Conservation (phyloP, 2,113 vertebrate genomes). For the Corythaeola cristata region DNA sequence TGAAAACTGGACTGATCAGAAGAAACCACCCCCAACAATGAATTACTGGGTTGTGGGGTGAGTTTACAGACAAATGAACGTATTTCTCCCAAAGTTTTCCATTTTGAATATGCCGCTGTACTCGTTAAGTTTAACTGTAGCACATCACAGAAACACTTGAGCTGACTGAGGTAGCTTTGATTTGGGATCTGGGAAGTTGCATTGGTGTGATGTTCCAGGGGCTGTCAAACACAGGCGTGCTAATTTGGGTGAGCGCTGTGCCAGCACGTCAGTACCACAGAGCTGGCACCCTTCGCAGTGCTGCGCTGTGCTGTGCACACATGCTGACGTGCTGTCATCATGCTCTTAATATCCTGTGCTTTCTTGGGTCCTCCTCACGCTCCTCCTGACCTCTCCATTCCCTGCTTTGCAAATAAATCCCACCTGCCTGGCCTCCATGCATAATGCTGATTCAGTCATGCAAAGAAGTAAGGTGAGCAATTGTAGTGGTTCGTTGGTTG, state of each 20-base stretch:
- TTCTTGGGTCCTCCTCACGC: background rate
- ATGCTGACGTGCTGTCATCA: background rate
- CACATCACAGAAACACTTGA: background rate
- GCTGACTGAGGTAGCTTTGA: background rate
- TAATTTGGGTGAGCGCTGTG: background rate
- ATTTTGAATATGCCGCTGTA: background rate
- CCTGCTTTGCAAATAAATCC: background rate
- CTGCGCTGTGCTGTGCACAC: background rate
- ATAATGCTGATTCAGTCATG: background rate
- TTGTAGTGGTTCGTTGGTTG: background rate
- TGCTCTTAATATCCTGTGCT: background rate
- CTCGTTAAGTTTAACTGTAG: background rate
- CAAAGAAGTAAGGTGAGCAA: background rate
- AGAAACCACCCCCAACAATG: constrained; percentile 88
- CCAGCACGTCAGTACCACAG: too few relatives aligned
- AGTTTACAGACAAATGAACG: background rate
- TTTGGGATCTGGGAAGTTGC: background rate
- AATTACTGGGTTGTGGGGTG: constrained; percentile 99
- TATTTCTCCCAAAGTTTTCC: background rate
- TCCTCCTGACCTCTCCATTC: background rate
- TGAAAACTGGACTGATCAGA: constrained; percentile 91
- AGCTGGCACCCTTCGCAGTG: background rate
- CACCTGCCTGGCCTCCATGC: background rate
- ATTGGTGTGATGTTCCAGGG: background rate
- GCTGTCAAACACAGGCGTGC: background rate